Evolutionary conservation across 2,797 vertebrate species (phyloP).

Genomic region (Leptodactylus fallax): DNA sequence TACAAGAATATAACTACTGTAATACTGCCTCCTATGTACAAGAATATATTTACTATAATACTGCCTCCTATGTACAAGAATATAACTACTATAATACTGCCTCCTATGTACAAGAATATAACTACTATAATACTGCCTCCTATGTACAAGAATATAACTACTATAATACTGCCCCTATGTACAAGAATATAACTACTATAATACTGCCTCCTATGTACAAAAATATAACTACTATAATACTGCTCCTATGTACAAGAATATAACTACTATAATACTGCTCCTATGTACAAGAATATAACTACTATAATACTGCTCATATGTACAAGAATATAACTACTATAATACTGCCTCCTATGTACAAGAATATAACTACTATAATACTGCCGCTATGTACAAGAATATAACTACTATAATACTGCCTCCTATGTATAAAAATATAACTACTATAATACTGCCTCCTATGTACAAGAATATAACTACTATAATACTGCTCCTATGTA

Average conservation of each 20-base stretch:
- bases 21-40: background rate
- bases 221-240: background rate
- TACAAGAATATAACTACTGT: constrained; percentile 1
- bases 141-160: constrained; percentile 1
- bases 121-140: background rate
- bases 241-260: background rate
- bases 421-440: background rate
- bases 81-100: background rate
- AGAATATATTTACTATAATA: background rate
- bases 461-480: background rate
- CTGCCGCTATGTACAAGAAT: background rate
- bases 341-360: background rate
- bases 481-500: no score
- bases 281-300: constrained; percentile 15
- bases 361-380: background rate
- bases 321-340: background rate
- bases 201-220: background rate
- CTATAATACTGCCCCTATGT: background rate
- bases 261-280: constrained; percentile 2
- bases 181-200: constrained; percentile 1
- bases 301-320: background rate
- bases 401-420: background rate
- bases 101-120: background rate
- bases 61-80: background rate
- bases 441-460: no score